Base-by-base conservation (phyloP, 2,797 vertebrate genomes). In the Ambastaia sidthimunki region DNA sequence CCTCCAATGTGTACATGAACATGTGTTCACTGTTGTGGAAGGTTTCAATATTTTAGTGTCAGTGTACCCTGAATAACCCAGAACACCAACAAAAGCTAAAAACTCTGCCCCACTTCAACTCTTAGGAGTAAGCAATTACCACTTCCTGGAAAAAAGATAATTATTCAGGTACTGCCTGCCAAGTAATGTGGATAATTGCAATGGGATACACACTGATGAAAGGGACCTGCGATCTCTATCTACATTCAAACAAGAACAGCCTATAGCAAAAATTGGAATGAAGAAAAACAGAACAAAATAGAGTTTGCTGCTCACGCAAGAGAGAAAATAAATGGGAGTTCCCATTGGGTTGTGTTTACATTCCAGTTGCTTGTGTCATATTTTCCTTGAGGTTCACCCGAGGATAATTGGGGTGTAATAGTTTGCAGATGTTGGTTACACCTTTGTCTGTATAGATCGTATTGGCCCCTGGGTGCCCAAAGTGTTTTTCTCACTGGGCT, bases 341-440 rank as follows among this genome's bases (percentile, higher is more conserved):
- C 76, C 81, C 79, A 62, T 75, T 68, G 70, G 73, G 78, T 73
- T 59, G 25, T 86, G 85, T 89, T 89, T 89, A 87, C 86, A 86
- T 89, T 86, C 86, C 84, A 63, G 65, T 41, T 55, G 78, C 75
- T 82, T 86, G 84, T 76, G 80, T 86, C 62, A 76, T 80, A 80
- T 86, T 87, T 87, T 87, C 85, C 86, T 83, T 81, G 82, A 80
- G 84, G 86, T 85, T 87, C 83, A 84, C 71, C 74, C 71, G n/a
- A 62, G 82, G 81, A 82, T 86, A 86, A 89, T 89, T 84, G 84
- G 81, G 71, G 81, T 16, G 76, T 78, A 86, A 89, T 87, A 80
- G 80, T 57, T 85, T 85, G 71, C 87, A 89, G 86, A 89, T 89
- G 86, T 86, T 65, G 85, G 82, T 83, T 81, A 85, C 44, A 79